A percentile compares a stretch with the other conserved stretches of the same genome.
These are phyloP conservation scores for Pteropus alecto DNA, from an alignment of 2,113 vertebrate species.

Conservation along the genomic window DNA sequence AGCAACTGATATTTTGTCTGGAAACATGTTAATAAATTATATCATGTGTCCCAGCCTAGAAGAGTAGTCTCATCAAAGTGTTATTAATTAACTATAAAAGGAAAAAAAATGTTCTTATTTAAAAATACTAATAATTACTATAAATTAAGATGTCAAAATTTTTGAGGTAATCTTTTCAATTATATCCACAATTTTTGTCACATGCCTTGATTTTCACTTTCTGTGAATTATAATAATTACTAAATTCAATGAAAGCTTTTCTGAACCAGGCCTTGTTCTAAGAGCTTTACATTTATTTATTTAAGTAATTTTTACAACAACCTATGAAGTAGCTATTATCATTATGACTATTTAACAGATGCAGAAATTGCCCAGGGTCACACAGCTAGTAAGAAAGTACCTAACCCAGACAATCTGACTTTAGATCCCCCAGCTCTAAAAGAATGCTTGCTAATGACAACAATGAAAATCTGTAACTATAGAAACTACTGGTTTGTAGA, in stretches of 20 bases:
- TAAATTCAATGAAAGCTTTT: background rate
- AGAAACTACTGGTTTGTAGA: background rate
- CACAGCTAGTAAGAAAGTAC: background rate
- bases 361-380: background rate
- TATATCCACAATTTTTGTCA: background rate
- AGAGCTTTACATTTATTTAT: background rate
- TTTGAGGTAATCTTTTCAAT: background rate
- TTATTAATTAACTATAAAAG: slow-evolving; percentile 29
- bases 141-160: background rate
- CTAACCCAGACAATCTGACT: background rate
- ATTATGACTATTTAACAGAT: background rate
- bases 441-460: background rate
- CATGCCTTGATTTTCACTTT: background rate
- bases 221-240: background rate
- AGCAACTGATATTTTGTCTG: background rate
- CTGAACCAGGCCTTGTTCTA: background rate
- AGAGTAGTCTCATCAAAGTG: slow-evolving; percentile 7
- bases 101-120: background rate
- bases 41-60: background rate
- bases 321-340: background rate
- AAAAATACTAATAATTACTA: slow-evolving; percentile 7
- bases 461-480: background rate
- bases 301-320: background rate
- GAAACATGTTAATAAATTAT: background rate
- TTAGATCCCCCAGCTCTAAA: background rate